Evolutionary conservation across 1,140 invertebrate species (phyloP).

Genomic region (Microplitis demolitor): DNA sequence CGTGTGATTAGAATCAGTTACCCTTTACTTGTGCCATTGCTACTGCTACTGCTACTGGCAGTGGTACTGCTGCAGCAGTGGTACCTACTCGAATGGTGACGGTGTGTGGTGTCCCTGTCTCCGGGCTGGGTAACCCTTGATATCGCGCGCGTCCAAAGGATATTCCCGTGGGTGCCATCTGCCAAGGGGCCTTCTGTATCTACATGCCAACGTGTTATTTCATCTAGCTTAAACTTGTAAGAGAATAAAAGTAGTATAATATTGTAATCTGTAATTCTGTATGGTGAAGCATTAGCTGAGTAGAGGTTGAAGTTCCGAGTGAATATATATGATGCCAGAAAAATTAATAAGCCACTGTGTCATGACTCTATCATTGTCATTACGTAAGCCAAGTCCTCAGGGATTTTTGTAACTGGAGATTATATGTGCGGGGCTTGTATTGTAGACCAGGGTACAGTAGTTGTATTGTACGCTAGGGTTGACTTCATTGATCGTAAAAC

Average conservation of each 20-base stretch:
- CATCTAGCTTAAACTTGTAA: not conserved
- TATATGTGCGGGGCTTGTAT: not conserved
- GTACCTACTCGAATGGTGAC: constrained; percentile 25
- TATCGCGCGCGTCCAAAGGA: constrained; percentile 43
- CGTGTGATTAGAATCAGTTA: constrained; percentile 56
- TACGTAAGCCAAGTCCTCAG: not conserved
- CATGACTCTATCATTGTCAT: constrained; percentile 23
- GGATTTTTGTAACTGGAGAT: not conserved
- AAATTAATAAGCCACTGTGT: constrained; percentile 43
- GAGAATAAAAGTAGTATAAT: not conserved
- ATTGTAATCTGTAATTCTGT: not conserved
- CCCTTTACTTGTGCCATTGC: constrained; percentile 45
- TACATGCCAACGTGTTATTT: constrained; percentile 25
- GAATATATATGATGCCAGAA: constrained; percentile 19
- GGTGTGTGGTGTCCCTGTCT: not conserved
- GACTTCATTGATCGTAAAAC: not conserved
- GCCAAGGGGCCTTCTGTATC: constrained; percentile 45
- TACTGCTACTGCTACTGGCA: not conserved
- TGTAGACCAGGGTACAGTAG: not conserved
- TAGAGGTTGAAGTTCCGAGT: not conserved
- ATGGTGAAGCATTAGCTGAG: too few species aligned
- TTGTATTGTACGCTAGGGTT: not conserved
- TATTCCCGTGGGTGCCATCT: constrained; percentile 54
- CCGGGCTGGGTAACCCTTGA: constrained; percentile 44
- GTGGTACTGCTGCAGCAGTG: constrained; percentile 15